Evolutionary conservation across 2,113 vertebrate genomes (phyloP).

Genomic region (Hirundichthys speculiger): DNA sequence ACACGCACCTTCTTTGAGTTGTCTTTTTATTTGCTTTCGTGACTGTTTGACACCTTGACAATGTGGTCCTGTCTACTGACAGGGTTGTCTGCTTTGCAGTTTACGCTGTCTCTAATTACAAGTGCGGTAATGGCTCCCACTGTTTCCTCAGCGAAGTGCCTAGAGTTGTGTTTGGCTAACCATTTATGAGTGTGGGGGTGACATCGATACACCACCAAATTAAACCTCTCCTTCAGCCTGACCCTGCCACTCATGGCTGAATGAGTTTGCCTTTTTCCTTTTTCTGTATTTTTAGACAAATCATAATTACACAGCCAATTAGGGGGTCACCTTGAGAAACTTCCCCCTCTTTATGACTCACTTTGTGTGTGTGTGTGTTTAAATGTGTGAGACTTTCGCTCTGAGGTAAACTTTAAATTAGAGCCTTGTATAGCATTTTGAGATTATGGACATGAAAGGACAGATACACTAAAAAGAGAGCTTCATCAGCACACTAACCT

Average conservation of each 20-base stretch:
- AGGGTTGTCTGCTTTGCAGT: conserved; percentile 54
- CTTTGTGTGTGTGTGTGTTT: not conserved
- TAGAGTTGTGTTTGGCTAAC: conserved; percentile 78
- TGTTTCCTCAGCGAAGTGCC: conserved; percentile 71
- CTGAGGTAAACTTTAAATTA: conserved; percentile 8
- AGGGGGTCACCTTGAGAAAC: conserved; percentile 80
- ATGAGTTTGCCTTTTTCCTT: conserved; percentile 59
- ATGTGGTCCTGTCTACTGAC: conserved; percentile 55
- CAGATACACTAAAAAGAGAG: not conserved
- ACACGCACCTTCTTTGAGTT: conserved; percentile 37
- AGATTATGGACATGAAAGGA: not conserved
- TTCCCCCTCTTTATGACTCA: conserved; percentile 50
- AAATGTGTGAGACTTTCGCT: conserved; percentile 4
- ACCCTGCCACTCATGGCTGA: conserved; percentile 73
- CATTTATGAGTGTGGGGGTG: conserved; percentile 68
- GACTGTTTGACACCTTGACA: conserved; percentile 68
- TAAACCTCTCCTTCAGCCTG: conserved; percentile 77
- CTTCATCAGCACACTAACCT: not conserved
- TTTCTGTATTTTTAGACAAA: conserved; percentile 71
- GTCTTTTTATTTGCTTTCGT: conserved; percentile 31
- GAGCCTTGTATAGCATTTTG: not conserved
- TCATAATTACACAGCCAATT: conserved; percentile 80
- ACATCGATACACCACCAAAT: conserved; percentile 74
- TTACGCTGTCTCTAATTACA: conserved; percentile 78
- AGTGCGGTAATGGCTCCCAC: conserved; percentile 70